Evolutionary conservation across 2,797 vertebrate species (phyloP).

Genomic region (Platyrinchus mystaceus): DNA sequence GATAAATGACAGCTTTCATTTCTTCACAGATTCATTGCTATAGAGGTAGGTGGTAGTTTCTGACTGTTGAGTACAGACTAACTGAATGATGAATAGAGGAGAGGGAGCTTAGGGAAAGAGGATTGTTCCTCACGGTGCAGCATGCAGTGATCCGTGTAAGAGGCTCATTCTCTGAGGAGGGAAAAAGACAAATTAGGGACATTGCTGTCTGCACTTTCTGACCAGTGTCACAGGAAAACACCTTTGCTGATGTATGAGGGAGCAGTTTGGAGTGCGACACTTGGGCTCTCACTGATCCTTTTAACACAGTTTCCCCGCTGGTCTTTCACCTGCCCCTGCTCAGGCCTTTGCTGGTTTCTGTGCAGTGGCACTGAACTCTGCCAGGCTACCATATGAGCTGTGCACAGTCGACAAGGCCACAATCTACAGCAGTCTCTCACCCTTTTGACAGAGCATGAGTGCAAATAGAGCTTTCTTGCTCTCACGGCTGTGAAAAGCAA

Average conservation of each 20-base stretch:
- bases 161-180: rapidly evolving
- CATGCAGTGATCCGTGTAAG: neutral
- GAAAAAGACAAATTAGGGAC: neutral
- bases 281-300: neutral
- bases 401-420: rapidly evolving
- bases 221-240: neutral
- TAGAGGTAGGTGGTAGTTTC: neutral
- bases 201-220: neutral
- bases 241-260: neutral
- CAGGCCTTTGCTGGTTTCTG: neutral
- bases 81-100: too few species aligned
- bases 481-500: conserved; percentile 9
- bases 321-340: rapidly evolving
- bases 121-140: rapidly evolving
- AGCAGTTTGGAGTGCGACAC: neutral
- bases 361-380: neutral
- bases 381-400: rapidly evolving
- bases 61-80: neutral
- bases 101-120: neutral
- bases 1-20: neutral
- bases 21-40: neutral
- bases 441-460: neutral
- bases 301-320: neutral
- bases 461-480: neutral
- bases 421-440: neutral